Evolutionary conservation across 2,888 invertebrate genomes (phyloP), one percentile per base, ranked within the genome.

Genomic region (Atethmia centrago): DNA sequence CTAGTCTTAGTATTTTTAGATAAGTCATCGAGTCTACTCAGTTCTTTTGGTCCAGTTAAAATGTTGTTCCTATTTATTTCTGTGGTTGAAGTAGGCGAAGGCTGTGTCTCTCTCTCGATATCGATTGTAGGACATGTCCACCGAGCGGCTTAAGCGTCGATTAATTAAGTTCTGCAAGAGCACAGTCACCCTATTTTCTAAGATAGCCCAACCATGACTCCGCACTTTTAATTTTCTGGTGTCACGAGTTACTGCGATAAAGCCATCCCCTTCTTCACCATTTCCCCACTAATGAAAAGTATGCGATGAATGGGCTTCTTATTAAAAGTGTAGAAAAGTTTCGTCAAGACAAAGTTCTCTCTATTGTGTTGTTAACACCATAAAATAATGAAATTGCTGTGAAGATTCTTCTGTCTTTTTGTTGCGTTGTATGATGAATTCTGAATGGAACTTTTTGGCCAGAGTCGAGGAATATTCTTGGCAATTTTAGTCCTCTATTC

Each of bases 141-240:
- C 85, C 81, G 83, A 82, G 75, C 84, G 85, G 88, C 87, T 84
- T 87, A 89, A 89, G 89, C 90, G 88, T 90, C 94, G 93, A 95
- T 95, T 95, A 95, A 95, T 95, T 94, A 95, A 94, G 94, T 93
- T 91, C 89, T 89, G 88, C 89, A 92, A 93, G 83, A 92, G 94
- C 93, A 82, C 88, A 93, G 94, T 95, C 95, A 95, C 94, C 93
- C 94, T 92, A 92, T 93, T 93, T 91, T 86, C 91, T 90, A 91
- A 94, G 95, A 95, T 93, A 93, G 92, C 92, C 91, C 88, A 89
- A 91, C 88, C 93, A 91, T 96, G 95, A 96, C 94, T 85, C 76
- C 83, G 93, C 94, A 91, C 94, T 95, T 96, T 95, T 94, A 95
- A 95, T 95, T 95, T 95, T 95, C 94, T 94, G 93, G 92, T 94